These are phyloP conservation scores for Carettochelys insculpta DNA, from an alignment of 2,113 vertebrate genomes.

Conservation along the genomic window DNA sequence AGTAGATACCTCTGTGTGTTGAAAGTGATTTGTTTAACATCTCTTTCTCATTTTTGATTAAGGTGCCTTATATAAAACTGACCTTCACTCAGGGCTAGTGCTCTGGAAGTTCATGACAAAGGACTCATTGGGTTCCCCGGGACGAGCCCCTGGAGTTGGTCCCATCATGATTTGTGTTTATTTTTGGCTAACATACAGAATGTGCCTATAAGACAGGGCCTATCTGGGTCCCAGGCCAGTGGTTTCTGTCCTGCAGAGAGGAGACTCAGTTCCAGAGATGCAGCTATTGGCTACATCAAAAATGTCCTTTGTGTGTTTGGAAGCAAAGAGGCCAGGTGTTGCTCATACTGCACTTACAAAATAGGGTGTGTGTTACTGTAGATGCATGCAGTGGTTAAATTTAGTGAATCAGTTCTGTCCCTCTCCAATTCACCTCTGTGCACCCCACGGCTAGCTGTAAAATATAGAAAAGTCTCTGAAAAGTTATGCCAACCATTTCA, in stretches of 20 bases:
- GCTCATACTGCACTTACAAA: not conserved
- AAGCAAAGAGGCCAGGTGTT: not conserved
- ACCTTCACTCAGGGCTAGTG: conserved; percentile 7
- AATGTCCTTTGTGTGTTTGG: conserved; percentile 16
- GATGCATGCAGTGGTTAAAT: conserved; percentile 13
- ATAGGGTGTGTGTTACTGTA: conserved; percentile 20
- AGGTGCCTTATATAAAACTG: conserved; percentile 34
- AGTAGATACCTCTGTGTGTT: conserved; percentile 21
- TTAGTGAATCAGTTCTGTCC: conserved; percentile 16
- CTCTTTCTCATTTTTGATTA: conserved; percentile 49
- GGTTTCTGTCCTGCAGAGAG: not conserved
- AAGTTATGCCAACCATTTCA: not conserved
- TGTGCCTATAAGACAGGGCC: not conserved
- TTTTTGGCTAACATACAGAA: not conserved
- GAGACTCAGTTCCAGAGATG: not conserved
- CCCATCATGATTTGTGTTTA: not conserved
- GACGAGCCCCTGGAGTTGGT: not conserved
- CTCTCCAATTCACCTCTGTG: conserved; percentile 25
- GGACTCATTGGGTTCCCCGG: not conserved
- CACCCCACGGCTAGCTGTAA: conserved; percentile 39
- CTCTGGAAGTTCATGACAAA: conserved; percentile 36
- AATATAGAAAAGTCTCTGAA: conserved; percentile 26
- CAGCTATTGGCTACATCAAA: not conserved
- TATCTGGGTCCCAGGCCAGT: not conserved
- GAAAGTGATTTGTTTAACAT: conserved; percentile 53